These are phyloP conservation scores for Xanthostigma xanthostigma DNA, from an alignment of 2,888 invertebrate genomes.

Conservation along the genomic window DNA sequence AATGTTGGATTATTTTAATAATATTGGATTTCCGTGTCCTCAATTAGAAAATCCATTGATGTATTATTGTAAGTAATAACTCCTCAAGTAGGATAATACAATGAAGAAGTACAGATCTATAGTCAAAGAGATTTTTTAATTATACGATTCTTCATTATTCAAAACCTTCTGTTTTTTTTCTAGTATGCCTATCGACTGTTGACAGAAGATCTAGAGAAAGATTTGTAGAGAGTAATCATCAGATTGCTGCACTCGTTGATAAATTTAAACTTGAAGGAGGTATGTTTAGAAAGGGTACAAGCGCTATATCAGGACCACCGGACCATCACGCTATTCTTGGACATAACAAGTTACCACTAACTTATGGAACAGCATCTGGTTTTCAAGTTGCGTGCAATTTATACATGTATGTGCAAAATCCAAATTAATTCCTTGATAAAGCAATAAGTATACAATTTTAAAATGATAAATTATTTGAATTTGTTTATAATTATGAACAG, in stretches of 20 bases:
- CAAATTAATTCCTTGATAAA: neutral
- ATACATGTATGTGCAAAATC: conserved; percentile 38
- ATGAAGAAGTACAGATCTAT: no score
- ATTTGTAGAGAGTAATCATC: conserved; percentile 85
- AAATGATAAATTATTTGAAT: neutral
- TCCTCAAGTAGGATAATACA: no score
- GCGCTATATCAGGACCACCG: conserved; percentile 33
- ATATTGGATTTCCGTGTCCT: conserved; percentile 92
- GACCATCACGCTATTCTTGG: conserved; percentile 34
- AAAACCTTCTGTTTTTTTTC: conserved; percentile 13
- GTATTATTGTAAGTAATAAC: conserved; percentile 70
- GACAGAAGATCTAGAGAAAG: conserved; percentile 74
- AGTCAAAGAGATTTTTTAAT: no score
- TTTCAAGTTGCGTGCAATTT: conserved; percentile 52
- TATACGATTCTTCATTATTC: no score
- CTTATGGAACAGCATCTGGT: conserved; percentile 57
- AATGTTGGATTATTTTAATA: conserved; percentile 87
- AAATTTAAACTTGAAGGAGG: conserved; percentile 80
- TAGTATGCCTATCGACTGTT: conserved; percentile 63
- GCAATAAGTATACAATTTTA: neutral
- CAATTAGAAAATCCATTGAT: conserved; percentile 94
- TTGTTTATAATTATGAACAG: no score
- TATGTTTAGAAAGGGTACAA: conserved; percentile 49
- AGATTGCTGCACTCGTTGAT: conserved; percentile 81
- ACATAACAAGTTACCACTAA: conserved; percentile 53